phyloP scores from a whole-genome alignment of 30 jellyfish, hydroid and myxozoan genomes.

The Morbakka virulenta region DNA sequence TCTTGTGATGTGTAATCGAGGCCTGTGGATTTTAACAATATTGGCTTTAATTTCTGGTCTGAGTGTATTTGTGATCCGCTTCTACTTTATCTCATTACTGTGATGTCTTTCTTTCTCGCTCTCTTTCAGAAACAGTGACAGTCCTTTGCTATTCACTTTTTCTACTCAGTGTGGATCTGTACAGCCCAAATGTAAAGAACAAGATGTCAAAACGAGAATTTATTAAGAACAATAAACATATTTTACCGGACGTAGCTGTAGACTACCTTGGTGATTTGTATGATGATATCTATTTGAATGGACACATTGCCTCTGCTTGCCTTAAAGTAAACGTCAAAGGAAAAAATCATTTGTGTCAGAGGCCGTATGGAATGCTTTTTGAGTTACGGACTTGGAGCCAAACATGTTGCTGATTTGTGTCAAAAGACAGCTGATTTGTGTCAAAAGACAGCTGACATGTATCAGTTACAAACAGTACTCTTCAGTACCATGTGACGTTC shows the following conservation, averaged over 20 bases:
- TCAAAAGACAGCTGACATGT: too few relatives aligned
- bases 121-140: slow-evolving; percentile 67
- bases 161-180: slow-evolving; percentile 89
- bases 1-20: too few relatives aligned
- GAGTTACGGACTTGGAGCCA: slow-evolving; percentile 87
- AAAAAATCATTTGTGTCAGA: slow-evolving; percentile 58
- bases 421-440: too few relatives aligned
- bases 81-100: too few relatives aligned
- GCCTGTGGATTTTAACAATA: too few relatives aligned
- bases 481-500: too few relatives aligned
- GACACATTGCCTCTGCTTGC: slow-evolving; percentile 81
- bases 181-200: slow-evolving; percentile 97
- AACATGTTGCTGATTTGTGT: slow-evolving; percentile 57
- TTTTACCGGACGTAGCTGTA: slow-evolving; percentile 66
- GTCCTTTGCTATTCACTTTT: slow-evolving; percentile 88
- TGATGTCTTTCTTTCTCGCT: not conserved
- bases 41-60: too few relatives aligned
- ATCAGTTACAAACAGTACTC: too few relatives aligned
- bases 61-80: too few relatives aligned
- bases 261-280: slow-evolving; percentile 93
- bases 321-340: slow-evolving; percentile 44
- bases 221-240: slow-evolving; percentile 92
- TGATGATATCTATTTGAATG: slow-evolving; percentile 94
- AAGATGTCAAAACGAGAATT: slow-evolving; percentile 98
- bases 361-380: slow-evolving; percentile 98